Evolutionary conservation across 2,888 invertebrate species (phyloP).

Genomic region (Rotaria magnacalcarata): DNA sequence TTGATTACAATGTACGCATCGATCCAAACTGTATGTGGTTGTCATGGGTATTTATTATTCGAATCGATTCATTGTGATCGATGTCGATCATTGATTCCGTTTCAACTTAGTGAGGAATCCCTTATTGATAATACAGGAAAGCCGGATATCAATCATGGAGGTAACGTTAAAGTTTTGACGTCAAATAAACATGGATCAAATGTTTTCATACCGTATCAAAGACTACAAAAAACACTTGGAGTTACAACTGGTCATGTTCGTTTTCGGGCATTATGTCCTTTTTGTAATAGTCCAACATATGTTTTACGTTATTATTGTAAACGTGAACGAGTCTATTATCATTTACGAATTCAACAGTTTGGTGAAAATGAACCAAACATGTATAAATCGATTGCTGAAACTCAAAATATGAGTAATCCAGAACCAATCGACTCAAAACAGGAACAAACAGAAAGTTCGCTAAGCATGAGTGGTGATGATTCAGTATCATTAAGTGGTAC

Average conservation of each 20-base stretch:
- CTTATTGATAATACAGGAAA: not conserved
- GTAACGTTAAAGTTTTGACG: not conserved
- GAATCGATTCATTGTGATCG: slow-evolving; percentile 33
- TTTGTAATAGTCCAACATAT: slow-evolving; percentile 27
- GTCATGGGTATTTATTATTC: not conserved
- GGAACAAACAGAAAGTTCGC: not conserved
- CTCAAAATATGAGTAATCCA: not conserved
- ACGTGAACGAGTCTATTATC: slow-evolving; percentile 20
- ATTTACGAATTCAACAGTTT: slow-evolving; percentile 22
- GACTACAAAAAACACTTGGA: not conserved
- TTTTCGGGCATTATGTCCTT: slow-evolving; percentile 25
- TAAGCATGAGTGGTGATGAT: not conserved
- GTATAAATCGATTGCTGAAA: not conserved
- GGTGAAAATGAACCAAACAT: not conserved
- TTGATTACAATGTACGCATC: not conserved
- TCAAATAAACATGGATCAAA: not conserved
- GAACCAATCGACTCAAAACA: not conserved
- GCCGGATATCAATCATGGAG: not conserved
- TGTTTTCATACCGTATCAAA: not conserved
- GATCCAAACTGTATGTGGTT: not conserved
- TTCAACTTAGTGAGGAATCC: slow-evolving; percentile 2
- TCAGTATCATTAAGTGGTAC: not conserved
- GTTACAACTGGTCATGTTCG: slow-evolving; percentile 17
- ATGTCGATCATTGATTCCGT: slow-evolving; percentile 8
- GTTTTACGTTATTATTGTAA: slow-evolving; percentile 6